A percentile compares a stretch with the other conserved stretches of the same genome.
These are phyloP conservation scores for Anthonomus grandis DNA, from an alignment of 1,140 invertebrate species.

Conservation along the genomic window DNA sequence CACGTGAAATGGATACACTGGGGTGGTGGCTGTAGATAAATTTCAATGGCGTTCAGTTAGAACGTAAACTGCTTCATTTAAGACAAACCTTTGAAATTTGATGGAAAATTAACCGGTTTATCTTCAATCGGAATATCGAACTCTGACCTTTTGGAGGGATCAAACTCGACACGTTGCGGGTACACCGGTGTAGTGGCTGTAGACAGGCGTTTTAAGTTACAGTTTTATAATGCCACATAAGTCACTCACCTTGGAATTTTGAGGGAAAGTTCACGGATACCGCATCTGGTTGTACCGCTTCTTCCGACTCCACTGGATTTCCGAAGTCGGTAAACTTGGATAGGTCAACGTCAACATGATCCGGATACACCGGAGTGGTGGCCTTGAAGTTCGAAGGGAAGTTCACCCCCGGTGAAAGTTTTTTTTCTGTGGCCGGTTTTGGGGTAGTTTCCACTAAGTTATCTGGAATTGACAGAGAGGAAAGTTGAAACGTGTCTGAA, in stretches of 20 bases:
- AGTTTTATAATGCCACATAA: no score
- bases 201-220: conserved; percentile 13
- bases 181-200: conserved; percentile 38
- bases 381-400: conserved; percentile 39
- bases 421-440: neutral
- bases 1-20: conserved; percentile 34
- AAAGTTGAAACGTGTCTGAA: no score
- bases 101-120: neutral
- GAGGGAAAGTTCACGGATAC: conserved; percentile 13
- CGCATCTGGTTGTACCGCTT: neutral
- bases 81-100: conserved; percentile 11
- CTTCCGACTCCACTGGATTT: conserved; percentile 9
- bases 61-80: neutral
- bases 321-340: conserved; percentile 17
- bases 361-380: conserved; percentile 45
- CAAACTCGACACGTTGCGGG: conserved; percentile 27
- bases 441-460: neutral
- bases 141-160: conserved; percentile 9
- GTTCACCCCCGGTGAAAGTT: conserved; percentile 18
- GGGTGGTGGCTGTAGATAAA: conserved; percentile 36
- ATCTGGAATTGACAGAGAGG: no score
- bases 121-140: conserved; percentile 2
- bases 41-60: no score
- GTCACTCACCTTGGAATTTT: conserved; percentile 18
- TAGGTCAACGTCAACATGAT: conserved; percentile 22